Evolutionary conservation across 2,888 invertebrate genomes (phyloP), one percentile per base, ranked within the genome.

Genomic region (Quadriops clusia): DNA sequence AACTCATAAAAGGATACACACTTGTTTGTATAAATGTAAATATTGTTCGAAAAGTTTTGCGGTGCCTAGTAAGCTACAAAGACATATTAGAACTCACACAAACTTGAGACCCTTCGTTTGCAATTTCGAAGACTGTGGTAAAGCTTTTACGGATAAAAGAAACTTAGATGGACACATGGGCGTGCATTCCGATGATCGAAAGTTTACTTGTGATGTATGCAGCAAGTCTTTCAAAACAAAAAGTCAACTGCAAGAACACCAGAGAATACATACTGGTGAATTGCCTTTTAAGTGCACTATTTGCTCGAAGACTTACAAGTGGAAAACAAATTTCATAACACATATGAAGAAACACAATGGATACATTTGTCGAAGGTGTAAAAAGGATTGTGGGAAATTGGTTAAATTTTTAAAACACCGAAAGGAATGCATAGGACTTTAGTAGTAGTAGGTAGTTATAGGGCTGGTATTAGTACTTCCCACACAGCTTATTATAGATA

Each of bases 111-210:
- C 60, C 1, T 60, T 52, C 34, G 33, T 46, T n/a, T 62, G 62
- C 36, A 38, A 43, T 28, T 39, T 46, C 17, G 41, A 47, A 13
- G 43, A 50, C 17, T 62, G 62, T 36, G 46, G 43, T 3, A 56
- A 54, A 33, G 47, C 54, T 3, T 62, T 61, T 37, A 47, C 54
- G 3, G 60, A 60, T 42, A 60, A 57, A 39, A 44, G 58, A n/a
- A 61, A 61, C 37, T 42, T 61, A 16, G 49, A 51, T 11, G 54
- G 54, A 3, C 62, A 62, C 31, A 44, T 47, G 24, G 34, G 49
- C 10, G 53, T 51, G 3, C 62, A 62, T 40, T 49, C 51, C 0
- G 47, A 51, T 4, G 49, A 46, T 13, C 49, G 52, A 18, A 44
- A 46, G 12, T 50, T 50, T 28, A 36, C 36, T 7, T 60, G 59